Base-by-base conservation (phyloP, 2,797 vertebrate species). In the Phalloptychus januarius region DNA sequence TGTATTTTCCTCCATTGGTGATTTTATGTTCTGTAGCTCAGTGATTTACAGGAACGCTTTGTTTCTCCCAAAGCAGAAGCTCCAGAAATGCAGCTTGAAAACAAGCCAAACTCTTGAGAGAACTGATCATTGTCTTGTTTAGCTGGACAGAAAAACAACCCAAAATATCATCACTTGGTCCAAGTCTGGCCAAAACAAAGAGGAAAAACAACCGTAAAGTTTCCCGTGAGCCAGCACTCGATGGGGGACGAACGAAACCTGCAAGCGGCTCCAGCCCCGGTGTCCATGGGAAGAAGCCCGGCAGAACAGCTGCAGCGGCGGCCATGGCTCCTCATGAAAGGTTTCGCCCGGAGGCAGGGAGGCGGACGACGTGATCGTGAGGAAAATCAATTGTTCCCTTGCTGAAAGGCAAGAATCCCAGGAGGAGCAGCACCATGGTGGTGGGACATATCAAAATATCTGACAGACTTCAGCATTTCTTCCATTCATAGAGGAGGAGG, bases 391-490 rank as follows among this genome's bases (percentile, higher is more conserved):
- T 98, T 98, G 98, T 99, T 97, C 96, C 96, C 83, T 74, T 2
- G 74, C 85, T 97, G 96, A 97, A 97, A 95, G 90, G 90, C 89
- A 85, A 78, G 86, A 89, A 78, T 90, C 91, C 85, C 91, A 91
- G 90, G 93, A 93, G 87, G 91, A 91, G 92, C 84, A 95, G 97
- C 96, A 94, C 96, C 97, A 96, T 97, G 97, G 97, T 96, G 98
- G 97, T 96, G 97, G 96, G 97, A 98, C 97, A 96, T 96, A 97
- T 98, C 97, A 98, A 97, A 98, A 97, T 97, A 98, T 98, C 96
- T 98, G 98, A 99, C 98, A 98, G 97, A 97, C 97, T 97, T 98
- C 96, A 97, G 96, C 96, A 96, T 97, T 96, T 96, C 97, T 89
- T 83, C 44, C 56, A 45, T 63, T 58, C 52, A 33, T 25, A 48